Conservation (phyloP, 2,113 vertebrate genomes). For the Esox niger region DNA sequence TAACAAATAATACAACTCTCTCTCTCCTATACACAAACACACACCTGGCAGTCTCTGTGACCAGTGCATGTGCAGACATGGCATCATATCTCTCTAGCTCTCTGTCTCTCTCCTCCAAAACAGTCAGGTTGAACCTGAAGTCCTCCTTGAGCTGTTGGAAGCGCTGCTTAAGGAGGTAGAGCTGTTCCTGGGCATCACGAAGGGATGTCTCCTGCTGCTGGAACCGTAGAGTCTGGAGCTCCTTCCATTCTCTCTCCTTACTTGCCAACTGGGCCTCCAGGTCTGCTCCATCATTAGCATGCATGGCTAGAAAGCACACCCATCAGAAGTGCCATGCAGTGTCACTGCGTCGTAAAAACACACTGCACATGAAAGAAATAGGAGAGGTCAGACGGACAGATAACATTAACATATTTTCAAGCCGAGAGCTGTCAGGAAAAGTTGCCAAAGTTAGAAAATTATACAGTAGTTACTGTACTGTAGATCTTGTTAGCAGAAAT, state of each 20-base stretch:
- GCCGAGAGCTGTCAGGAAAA: too few species aligned
- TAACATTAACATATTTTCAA: background rate
- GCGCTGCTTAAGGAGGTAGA: conserved; percentile 48
- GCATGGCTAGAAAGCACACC: conserved; percentile 4
- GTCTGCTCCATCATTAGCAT: conserved; percentile 32
- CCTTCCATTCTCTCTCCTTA: conserved; percentile 77
- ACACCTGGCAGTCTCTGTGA: conserved; percentile 58
- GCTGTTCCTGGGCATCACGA: conserved; percentile 47
- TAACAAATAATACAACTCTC: background rate
- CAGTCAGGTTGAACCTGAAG: conserved; percentile 75
- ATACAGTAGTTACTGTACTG: too few species aligned
- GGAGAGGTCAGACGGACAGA: too few species aligned
- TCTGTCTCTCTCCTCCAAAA: conserved; percentile 76
- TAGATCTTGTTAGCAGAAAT: too few species aligned
- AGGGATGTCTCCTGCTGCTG: conserved; percentile 64
- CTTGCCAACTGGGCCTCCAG: conserved; percentile 61
- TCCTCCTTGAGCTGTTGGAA: conserved; percentile 70
- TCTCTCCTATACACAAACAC: background rate
- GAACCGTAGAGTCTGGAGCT: conserved; percentile 57
- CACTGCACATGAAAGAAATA: background rate
- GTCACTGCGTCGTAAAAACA: background rate
- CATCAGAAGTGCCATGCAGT: background rate
- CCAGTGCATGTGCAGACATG: conserved; percentile 48
- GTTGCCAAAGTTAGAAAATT: too few species aligned
- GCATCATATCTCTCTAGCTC: conserved; percentile 74